These are phyloP conservation scores for Cavia porcellus DNA, from an alignment of 2,113 vertebrate species.

Conservation along the genomic window DNA sequence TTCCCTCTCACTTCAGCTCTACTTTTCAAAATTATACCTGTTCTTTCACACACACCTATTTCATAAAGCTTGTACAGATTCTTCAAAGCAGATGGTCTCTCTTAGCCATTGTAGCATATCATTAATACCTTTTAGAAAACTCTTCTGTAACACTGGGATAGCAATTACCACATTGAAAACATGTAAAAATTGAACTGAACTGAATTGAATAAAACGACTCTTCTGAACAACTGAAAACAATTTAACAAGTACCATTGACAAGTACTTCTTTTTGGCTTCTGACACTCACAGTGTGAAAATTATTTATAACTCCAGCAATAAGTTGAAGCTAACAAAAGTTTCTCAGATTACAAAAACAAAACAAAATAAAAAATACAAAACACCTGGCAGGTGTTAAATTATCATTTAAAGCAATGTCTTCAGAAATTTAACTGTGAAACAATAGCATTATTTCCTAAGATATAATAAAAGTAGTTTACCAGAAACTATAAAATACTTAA, in stretches of 20 bases:
- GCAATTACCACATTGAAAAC: background rate
- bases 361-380: background rate
- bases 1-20: background rate
- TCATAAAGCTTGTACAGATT: background rate
- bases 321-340: conserved; percentile 12
- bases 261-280: background rate
- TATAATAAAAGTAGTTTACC: background rate
- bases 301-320: background rate
- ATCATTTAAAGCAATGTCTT: background rate
- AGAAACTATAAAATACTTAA: background rate
- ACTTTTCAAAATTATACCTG: conserved; percentile 10
- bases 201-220: background rate
- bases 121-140: conserved; percentile 31
- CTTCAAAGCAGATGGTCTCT: conserved; percentile 23
- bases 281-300: background rate
- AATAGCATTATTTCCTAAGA: conserved; percentile 11
- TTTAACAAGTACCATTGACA: conserved; percentile 17
- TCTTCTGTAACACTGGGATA: background rate
- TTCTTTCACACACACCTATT: background rate
- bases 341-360: background rate
- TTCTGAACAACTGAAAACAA: background rate
- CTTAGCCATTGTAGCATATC: background rate
- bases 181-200: background rate
- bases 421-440: conserved; percentile 14
- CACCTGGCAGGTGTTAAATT: background rate